phyloP scores from a whole-genome alignment of 2,113 vertebrate species.

The Aspidoscelis tigris region DNA sequence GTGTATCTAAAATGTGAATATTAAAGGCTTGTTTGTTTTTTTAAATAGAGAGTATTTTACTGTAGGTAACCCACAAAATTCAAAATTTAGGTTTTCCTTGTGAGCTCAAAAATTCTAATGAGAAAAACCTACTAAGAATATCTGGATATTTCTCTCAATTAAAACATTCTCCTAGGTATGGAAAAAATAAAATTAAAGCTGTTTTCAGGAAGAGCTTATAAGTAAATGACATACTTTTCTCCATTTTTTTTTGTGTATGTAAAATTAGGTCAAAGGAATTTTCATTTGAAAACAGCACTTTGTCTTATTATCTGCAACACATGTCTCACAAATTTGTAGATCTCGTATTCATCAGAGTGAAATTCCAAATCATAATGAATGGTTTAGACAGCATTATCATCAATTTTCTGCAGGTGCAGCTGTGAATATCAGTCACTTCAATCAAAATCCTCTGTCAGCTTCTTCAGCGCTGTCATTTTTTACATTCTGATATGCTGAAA shows the following conservation, averaged over 20 bases:
- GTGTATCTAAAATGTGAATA: neutral
- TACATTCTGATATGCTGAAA: slow-evolving; percentile 82
- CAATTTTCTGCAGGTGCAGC: slow-evolving; percentile 90
- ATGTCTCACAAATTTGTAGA: slow-evolving; percentile 89
- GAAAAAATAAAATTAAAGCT: slow-evolving; percentile 54
- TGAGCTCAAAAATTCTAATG: slow-evolving; percentile 51
- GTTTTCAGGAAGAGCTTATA: slow-evolving; percentile 53
- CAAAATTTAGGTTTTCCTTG: slow-evolving; percentile 28
- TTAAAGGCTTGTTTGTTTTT: slow-evolving; percentile 47
- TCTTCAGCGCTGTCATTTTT: slow-evolving; percentile 84
- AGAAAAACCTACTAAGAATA: slow-evolving; percentile 47
- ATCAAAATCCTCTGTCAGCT: slow-evolving; percentile 86
- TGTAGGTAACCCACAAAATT: slow-evolving; percentile 39
- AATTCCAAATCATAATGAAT: slow-evolving; percentile 89
- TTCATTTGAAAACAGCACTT: slow-evolving; percentile 76
- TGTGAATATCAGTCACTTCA: slow-evolving; percentile 90
- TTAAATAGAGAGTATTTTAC: slow-evolving; percentile 23
- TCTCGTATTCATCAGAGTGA: slow-evolving; percentile 86
- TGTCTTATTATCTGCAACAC: slow-evolving; percentile 82
- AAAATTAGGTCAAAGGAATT: slow-evolving; percentile 80
- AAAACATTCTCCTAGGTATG: slow-evolving; percentile 48
- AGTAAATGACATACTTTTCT: slow-evolving; percentile 57
- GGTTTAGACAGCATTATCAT: slow-evolving; percentile 93
- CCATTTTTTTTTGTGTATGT: slow-evolving; percentile 51
- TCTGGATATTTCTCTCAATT: slow-evolving; percentile 27